These are phyloP conservation scores for Hemichromis elongatus DNA, from an alignment of 2,113 vertebrate species.

Conservation along the genomic window DNA sequence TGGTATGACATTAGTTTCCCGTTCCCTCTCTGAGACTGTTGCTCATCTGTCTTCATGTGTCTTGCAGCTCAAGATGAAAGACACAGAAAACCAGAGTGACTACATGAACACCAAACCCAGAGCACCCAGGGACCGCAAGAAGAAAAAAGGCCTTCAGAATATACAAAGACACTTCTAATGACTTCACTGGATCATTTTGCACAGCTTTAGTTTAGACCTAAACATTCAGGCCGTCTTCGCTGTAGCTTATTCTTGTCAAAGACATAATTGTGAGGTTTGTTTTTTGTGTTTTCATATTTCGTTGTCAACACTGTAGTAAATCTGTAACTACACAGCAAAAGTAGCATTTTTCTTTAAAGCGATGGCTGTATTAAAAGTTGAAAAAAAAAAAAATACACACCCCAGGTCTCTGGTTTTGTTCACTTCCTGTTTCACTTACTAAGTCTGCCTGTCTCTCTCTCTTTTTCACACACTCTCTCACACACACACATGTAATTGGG, in stretches of 20 bases:
- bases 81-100: slow-evolving; percentile 18
- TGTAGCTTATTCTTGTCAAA: background rate
- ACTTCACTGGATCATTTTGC: background rate
- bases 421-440: background rate
- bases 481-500: background rate
- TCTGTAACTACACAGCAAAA: background rate
- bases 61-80: slow-evolving; percentile 26
- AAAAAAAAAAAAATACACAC: background rate
- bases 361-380: background rate
- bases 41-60: background rate
- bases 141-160: slow-evolving; percentile 9
- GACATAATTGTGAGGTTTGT: background rate
- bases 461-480: background rate
- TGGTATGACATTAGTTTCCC: background rate
- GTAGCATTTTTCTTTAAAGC: background rate
- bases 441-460: background rate
- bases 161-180: slow-evolving; percentile 25
- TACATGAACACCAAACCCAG: slow-evolving; percentile 63
- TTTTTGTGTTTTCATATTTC: background rate
- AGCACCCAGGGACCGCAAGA: background rate
- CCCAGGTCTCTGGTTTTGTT: background rate
- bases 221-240: background rate
- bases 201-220: background rate
- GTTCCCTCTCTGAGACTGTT: background rate
- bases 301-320: background rate